Percentiles rank a stretch among this genome's conserved stretches.
phyloP scores from a whole-genome alignment of 2,113 vertebrate species.

The Balaeniceps rex region DNA sequence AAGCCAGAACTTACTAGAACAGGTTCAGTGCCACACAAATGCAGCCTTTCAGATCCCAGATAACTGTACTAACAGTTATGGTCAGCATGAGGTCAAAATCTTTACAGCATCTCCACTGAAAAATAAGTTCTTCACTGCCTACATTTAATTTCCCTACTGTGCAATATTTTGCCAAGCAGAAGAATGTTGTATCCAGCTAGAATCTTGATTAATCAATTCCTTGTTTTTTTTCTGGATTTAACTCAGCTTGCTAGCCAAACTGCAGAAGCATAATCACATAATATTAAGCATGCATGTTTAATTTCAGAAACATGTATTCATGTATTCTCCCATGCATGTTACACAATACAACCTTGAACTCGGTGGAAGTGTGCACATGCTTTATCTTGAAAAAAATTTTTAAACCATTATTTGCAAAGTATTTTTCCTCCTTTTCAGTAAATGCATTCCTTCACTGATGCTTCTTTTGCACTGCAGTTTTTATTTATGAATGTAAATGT shows the following conservation, averaged over 20 bases:
- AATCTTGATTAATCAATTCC: background rate
- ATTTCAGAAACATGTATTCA: background rate
- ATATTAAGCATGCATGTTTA: background rate
- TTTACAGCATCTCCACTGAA: background rate
- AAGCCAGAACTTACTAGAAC: background rate
- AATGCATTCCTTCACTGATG: background rate
- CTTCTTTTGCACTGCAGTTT: background rate
- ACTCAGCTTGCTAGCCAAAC: background rate
- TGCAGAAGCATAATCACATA: background rate
- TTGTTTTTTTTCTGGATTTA: background rate
- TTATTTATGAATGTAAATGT: background rate
- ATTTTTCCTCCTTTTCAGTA: background rate
- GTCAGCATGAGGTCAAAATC: background rate
- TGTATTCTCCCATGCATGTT: background rate
- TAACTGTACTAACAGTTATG: background rate
- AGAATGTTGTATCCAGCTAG: background rate
- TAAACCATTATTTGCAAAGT: background rate
- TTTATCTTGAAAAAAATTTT: background rate
- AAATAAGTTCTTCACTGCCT: background rate
- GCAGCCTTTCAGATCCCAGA: background rate
- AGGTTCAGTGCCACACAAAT: background rate
- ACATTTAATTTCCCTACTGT: background rate
- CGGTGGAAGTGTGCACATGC: background rate
- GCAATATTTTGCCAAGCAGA: background rate
- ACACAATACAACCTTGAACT: background rate